Evolutionary conservation across 2,113 vertebrate species (phyloP).

Genomic region (Zapus hudsonius): DNA sequence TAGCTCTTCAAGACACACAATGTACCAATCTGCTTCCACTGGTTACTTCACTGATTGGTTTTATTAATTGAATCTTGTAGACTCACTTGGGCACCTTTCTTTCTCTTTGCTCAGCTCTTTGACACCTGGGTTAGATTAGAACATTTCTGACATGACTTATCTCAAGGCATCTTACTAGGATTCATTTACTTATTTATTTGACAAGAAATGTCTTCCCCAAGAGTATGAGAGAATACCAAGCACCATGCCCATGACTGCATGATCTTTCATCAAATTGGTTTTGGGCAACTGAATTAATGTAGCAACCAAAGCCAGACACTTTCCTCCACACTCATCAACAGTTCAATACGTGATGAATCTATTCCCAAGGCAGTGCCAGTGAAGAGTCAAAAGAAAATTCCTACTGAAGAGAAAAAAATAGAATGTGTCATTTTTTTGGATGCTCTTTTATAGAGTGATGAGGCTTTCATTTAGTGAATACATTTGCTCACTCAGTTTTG

Average conservation of each 20-base stretch:
- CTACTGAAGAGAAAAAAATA: slow-evolving; percentile 70
- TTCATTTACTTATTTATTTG: slow-evolving; percentile 26
- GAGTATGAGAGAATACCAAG: slow-evolving; percentile 39
- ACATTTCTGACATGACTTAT: background rate
- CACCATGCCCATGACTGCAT: background rate
- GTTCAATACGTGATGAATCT: slow-evolving; percentile 67
- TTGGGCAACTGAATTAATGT: slow-evolving; percentile 70
- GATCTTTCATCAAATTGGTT: slow-evolving; percentile 50
- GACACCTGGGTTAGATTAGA: background rate
- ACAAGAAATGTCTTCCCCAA: slow-evolving; percentile 6
- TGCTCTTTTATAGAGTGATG: slow-evolving; percentile 84
- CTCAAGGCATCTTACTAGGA: background rate
- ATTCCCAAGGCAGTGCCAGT: slow-evolving; percentile 3
- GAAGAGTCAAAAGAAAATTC: slow-evolving; percentile 73
- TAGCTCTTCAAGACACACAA: background rate
- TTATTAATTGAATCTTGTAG: background rate
- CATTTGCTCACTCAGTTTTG: slow-evolving; percentile 87
- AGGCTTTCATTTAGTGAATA: slow-evolving; percentile 85
- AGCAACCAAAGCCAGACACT: slow-evolving; percentile 60
- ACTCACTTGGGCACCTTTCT: background rate
- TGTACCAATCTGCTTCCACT: background rate
- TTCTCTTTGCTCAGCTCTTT: background rate
- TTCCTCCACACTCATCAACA: slow-evolving; percentile 61
- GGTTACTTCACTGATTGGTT: background rate
- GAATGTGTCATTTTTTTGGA: slow-evolving; percentile 79